Evolutionary conservation across 2,113 vertebrate species (phyloP).

Genomic region (Solenodon paradoxus): DNA sequence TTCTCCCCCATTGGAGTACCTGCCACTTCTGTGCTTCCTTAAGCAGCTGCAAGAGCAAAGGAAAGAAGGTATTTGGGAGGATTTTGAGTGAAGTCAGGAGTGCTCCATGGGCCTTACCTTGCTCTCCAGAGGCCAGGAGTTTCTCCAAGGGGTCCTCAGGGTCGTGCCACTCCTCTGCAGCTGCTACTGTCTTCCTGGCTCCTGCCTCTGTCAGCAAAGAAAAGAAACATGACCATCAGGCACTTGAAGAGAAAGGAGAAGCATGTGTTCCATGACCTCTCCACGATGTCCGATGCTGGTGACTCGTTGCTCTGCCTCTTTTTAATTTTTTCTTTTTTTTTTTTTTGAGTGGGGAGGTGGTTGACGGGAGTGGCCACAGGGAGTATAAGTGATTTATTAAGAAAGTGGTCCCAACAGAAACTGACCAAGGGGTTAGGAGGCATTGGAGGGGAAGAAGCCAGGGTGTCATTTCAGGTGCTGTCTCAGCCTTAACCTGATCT

Average conservation of each 20-base stretch:
- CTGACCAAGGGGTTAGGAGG: no score
- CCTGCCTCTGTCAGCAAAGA: neutral
- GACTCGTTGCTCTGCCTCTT: neutral
- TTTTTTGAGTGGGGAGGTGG: no score
- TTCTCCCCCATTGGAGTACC: neutral
- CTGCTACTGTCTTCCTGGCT: neutral
- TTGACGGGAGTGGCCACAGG: no score
- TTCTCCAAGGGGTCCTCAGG: neutral
- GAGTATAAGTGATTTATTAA: no score
- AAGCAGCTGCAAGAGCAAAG: neutral
- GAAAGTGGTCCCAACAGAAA: no score
- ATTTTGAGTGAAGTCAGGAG: fast-evolving
- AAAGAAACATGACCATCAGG: neutral
- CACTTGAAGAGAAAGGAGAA: neutral
- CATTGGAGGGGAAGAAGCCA: no score
- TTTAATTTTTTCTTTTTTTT: no score
- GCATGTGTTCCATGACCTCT: no score
- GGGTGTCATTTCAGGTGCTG: no score
- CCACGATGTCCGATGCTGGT: neutral
- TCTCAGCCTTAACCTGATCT: no score
- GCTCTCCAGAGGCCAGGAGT: neutral
- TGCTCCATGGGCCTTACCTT: neutral
- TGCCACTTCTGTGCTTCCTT: neutral
- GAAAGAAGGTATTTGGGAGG: neutral
- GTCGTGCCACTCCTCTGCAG: neutral